phyloP scores from a whole-genome alignment of 2,888 invertebrate species.

The Thysanoteuthis rhombus region DNA sequence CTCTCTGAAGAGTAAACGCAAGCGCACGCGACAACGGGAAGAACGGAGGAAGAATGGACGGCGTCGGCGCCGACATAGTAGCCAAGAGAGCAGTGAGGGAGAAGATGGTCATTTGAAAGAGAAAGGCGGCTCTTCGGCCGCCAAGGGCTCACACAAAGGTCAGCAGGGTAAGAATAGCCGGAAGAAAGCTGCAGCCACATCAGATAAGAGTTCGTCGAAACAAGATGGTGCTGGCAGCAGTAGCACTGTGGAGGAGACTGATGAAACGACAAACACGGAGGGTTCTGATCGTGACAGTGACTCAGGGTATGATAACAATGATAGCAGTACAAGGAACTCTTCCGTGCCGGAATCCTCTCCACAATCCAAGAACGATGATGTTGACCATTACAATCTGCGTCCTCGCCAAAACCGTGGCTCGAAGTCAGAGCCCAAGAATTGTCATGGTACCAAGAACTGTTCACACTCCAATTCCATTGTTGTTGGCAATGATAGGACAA shows the following conservation, averaged over 20 bases:
- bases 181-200: slow-evolving; percentile 40
- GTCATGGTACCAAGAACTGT: background rate
- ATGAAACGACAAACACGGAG: slow-evolving; percentile 14
- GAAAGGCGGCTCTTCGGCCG: background rate
- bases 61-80: slow-evolving; percentile 49
- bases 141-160: background rate
- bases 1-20: slow-evolving; percentile 61
- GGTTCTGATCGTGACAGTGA: background rate
- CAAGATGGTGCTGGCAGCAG: slow-evolving; percentile 15
- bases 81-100: slow-evolving; percentile 53
- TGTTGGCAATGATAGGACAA: background rate
- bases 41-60: slow-evolving; percentile 42
- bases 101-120: slow-evolving; percentile 39
- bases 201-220: background rate
- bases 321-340: background rate
- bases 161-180: slow-evolving; percentile 39
- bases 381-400: slow-evolving; percentile 13
- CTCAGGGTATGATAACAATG: background rate
- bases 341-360: background rate
- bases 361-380: background rate
- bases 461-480: background rate
- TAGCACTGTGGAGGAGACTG: slow-evolving; percentile 24
- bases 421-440: background rate
- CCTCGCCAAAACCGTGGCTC: background rate
- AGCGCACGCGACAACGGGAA: slow-evolving; percentile 57